A percentile compares a stretch with the other conserved stretches of the same genome.
phyloP scores from a whole-genome alignment of 2,888 invertebrate species.

The Cosmia trapezina region DNA sequence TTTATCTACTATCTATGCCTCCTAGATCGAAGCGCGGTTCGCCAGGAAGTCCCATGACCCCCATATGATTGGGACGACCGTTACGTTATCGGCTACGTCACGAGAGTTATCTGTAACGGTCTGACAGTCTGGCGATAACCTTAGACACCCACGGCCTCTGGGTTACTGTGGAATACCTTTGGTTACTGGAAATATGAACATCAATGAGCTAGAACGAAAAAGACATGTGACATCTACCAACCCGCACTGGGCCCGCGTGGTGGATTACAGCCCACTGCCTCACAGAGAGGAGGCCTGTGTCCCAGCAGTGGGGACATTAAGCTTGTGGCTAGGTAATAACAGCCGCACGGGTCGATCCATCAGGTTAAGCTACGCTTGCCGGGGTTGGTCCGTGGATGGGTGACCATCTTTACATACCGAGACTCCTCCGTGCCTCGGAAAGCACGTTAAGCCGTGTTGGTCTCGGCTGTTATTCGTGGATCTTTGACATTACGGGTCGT shows the following conservation, averaged over 20 bases:
- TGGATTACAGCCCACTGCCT: neutral
- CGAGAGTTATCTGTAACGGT: conserved; percentile 31
- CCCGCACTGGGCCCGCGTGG: neutral
- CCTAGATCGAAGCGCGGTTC: conserved; percentile 3
- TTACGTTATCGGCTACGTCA: conserved; percentile 44
- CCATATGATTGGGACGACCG: conserved; percentile 42
- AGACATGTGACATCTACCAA: neutral
- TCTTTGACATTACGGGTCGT: no score
- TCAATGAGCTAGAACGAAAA: neutral
- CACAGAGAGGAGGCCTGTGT: neutral
- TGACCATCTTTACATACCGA: no score
- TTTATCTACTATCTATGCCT: neutral
- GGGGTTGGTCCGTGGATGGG: no score
- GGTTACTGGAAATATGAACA: neutral
- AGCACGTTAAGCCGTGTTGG: no score
- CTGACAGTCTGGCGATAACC: conserved; percentile 24
- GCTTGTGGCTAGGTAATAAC: no score
- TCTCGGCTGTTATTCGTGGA: no score
- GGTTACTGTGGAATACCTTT: conserved; percentile 28
- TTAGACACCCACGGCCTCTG: conserved; percentile 12
- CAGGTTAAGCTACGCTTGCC: no score
- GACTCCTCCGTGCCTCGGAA: no score
- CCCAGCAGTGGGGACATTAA: no score
- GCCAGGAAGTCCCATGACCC: conserved; percentile 25
- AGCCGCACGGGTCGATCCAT: no score